Evolutionary conservation across 1,140 invertebrate species (phyloP), one percentile per base, ranked within the genome.

Genomic region (Eriocheir sinensis): DNA sequence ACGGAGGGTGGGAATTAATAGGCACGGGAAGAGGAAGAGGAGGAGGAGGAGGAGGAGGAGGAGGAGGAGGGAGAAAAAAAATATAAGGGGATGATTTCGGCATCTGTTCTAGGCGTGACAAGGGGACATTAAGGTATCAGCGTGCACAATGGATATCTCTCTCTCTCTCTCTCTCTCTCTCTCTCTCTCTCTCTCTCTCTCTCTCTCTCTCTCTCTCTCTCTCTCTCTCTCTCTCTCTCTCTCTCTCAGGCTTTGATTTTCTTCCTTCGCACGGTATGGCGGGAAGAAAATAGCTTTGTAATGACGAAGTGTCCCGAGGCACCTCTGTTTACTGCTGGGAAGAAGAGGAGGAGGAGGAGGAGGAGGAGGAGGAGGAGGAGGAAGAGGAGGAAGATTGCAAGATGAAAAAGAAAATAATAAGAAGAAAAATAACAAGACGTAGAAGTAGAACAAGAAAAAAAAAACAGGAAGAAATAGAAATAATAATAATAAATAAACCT

Each of bases 341-440:
- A 6, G 40, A 89, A 89, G 34, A 6, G 38, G 41, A 90, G 48
- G 48, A 90, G 53, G 48, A 90, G 32, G 48, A 90, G 21, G 0
- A 90, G 32, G 89, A 72, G 32, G 48, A 90, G 32, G 89, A 90
- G 53, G 48, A 36, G 48, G 44, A 48, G 21, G 34, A 90, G 32
- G 8, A 90, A 2, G n/a, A 53, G 32, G 89, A 60, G 17, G 40
- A 60, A 32, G 44, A 90, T 30, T 3, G 21, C 8, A 83, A 0
- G 80, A 83, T 4, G 44, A 48, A 15, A 72, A 72, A 72, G 8
- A 72, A n/a, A 72, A 72, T n/a, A 12, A 6, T 21, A 72, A 72
- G 21, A n/a, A 1, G 21, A 72, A 21, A n/a, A 72, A n/a, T 4
- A 72, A n/a, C n/a, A n/a, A n/a, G n/a, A n/a, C n/a, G n/a, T n/a